Evolutionary conservation across 1,140 invertebrate species (phyloP).

Genomic region (Megalonaias nervosa): DNA sequence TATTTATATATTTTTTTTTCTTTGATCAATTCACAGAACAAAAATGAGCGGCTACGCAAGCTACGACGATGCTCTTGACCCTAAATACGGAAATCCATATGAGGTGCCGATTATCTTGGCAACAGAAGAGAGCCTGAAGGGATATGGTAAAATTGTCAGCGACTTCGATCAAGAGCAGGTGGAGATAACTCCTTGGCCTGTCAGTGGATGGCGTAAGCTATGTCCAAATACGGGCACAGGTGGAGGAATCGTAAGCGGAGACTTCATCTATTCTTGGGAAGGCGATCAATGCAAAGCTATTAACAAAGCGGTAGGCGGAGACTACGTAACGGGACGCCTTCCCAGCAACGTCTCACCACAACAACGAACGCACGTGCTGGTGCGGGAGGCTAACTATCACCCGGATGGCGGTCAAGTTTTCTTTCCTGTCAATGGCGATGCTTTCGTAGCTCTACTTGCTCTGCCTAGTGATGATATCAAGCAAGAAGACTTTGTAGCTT

Average conservation of each 20-base stretch:
- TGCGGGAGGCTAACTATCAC: conserved; percentile 33
- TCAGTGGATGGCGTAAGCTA: conserved; percentile 34
- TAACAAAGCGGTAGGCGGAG: conserved; percentile 36
- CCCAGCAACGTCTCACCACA: conserved; percentile 29
- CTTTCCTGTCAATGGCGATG: conserved; percentile 32
- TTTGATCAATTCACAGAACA: not conserved
- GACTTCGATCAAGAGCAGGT: conserved; percentile 38
- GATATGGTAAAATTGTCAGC: conserved; percentile 41
- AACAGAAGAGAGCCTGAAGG: conserved; percentile 32
- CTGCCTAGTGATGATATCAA: conserved; percentile 38
- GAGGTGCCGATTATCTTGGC: conserved; percentile 36
- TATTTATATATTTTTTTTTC: no score
- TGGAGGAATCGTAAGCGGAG: conserved; percentile 34
- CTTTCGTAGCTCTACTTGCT: conserved; percentile 35
- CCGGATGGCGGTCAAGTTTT: conserved; percentile 44
- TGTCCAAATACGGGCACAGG: conserved; percentile 30
- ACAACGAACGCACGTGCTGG: conserved; percentile 37
- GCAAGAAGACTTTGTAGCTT: conserved; percentile 35
- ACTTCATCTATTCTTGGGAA: conserved; percentile 37
- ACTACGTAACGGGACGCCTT: conserved; percentile 36
- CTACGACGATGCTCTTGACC: conserved; percentile 37
- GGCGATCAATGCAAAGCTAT: conserved; percentile 36
- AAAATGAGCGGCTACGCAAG: conserved; percentile 33
- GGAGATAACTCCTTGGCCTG: conserved; percentile 43
- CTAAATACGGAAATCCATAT: conserved; percentile 36